Base-by-base conservation (phyloP, 2,888 invertebrate species). In the Volucella inflata region DNA sequence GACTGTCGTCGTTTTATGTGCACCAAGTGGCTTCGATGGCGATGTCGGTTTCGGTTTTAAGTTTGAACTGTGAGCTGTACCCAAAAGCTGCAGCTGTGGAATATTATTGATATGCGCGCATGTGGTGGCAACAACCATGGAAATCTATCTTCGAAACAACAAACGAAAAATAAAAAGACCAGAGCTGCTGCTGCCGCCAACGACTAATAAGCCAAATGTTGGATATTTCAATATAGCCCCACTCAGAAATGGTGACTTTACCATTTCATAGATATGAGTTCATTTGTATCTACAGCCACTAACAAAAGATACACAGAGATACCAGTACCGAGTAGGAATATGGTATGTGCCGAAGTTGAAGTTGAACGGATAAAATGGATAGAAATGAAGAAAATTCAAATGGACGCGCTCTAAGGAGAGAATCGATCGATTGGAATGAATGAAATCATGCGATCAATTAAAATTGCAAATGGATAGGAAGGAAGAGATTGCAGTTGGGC, bases 401-500 rank as follows among this genome's bases (percentile, higher is more conserved):
- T 76, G 46, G 81, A 71, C 65, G 59, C 57, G 50, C 48, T 74
- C 59, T 11, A 60, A 40, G 60, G 60, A 64, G 75, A 50, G 72
- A 78, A 72, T 48, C 79, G 65, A 84, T 79, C 84, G 84, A 79
- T 79, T 65, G 79, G 84, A 80, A 85, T 85, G 80, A 85, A 85
- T 80, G 80, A 85, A 85, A 85, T 80, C 84, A 85, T 76, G 80
- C 80, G 76, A 85, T 85, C 85, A 85, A 85, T 85, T 85, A 85
- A 85, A 85, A 80, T 80, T 80, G 75, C 85, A 85, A 85, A 85
- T 80, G 67, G 62, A 44, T 59, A 59, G 60, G 76, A 71, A 65
- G 70, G 67, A 71, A 57, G 80, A 64, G 64, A 70, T 78, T 60
- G 72, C 60, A 40, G 50, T 17, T 42, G 57, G 30, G 30, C 30